Evolutionary conservation across 92 coral and sea anemone species (phyloP).

Genomic region (Phenganax marumi): DNA sequence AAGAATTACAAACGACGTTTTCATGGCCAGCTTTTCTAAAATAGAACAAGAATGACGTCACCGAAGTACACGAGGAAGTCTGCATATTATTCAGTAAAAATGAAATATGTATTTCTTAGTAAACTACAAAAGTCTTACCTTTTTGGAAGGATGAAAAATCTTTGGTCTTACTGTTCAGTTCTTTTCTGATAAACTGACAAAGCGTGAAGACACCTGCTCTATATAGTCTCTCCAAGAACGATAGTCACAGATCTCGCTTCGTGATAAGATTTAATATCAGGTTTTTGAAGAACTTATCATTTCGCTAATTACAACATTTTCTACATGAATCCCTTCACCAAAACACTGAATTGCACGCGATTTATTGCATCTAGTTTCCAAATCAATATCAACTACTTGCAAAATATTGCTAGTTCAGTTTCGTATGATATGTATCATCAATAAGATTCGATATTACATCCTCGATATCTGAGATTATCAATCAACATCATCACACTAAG

Average conservation of each 20-base stretch:
- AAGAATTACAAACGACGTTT: not conserved
- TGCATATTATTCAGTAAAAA: not conserved
- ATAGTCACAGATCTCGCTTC: not conserved
- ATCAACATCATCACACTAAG: too few species aligned
- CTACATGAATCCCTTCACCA: not conserved
- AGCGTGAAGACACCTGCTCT: constrained; percentile 16
- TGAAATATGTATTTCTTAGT: not conserved
- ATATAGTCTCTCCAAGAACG: not conserved
- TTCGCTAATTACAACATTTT: not conserved
- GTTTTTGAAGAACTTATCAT: not conserved
- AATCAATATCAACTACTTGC: not conserved
- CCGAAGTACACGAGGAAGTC: not conserved
- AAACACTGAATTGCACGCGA: not conserved
- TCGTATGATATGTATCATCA: too few species aligned
- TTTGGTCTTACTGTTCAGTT: constrained; percentile 7
- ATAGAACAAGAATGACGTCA: not conserved
- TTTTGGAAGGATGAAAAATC: not conserved
- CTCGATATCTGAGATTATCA: too few species aligned
- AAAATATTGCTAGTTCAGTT: not conserved
- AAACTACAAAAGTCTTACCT: not conserved
- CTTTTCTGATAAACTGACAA: not conserved
- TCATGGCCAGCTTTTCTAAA: constrained; percentile 11
- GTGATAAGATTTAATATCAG: not conserved
- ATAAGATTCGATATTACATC: too few species aligned
- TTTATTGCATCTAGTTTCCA: not conserved